phyloP scores from a whole-genome alignment of 2,797 vertebrate species.

The Carduelis carduelis region DNA sequence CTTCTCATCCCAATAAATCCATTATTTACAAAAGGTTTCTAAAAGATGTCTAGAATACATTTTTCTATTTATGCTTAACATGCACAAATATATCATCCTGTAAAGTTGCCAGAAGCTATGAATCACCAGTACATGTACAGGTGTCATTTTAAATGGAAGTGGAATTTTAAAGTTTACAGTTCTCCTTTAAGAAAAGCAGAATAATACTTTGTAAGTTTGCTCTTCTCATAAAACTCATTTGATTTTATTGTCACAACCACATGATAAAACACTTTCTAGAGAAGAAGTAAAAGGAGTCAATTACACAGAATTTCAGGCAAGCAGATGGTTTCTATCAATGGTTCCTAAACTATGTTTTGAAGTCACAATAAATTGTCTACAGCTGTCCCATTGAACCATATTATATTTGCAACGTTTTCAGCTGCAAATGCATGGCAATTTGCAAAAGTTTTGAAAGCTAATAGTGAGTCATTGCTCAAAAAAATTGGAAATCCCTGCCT shows the following conservation, averaged over 20 bases:
- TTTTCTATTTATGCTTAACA: not conserved
- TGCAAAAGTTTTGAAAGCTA: slow-evolving; percentile 39
- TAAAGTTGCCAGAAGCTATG: not conserved
- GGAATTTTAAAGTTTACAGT: not conserved
- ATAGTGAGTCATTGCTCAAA: slow-evolving; percentile 23
- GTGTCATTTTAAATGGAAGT: not conserved
- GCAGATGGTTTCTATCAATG: slow-evolving; percentile 65
- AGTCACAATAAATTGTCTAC: slow-evolving; percentile 65
- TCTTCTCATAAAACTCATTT: not conserved
- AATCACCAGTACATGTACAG: not conserved
- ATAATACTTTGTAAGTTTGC: not conserved
- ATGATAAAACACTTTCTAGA: slow-evolving; percentile 28
- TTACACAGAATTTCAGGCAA: slow-evolving; percentile 43
- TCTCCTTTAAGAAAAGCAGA: not conserved
- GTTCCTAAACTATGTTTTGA: slow-evolving; percentile 54
- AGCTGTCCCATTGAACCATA: slow-evolving; percentile 59
- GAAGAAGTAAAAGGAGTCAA: slow-evolving; percentile 46
- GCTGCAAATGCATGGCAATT: slow-evolving; percentile 49
- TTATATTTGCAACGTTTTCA: slow-evolving; percentile 31
- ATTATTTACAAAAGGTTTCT: not conserved
- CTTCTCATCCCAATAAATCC: not conserved
- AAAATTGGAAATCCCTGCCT: not conserved
- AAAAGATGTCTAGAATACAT: not conserved
- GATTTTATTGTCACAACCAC: slow-evolving; percentile 30
- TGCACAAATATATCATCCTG: not conserved